These are phyloP conservation scores for Diploptera punctata DNA, from an alignment of 2,888 invertebrate genomes.

Conservation along the genomic window DNA sequence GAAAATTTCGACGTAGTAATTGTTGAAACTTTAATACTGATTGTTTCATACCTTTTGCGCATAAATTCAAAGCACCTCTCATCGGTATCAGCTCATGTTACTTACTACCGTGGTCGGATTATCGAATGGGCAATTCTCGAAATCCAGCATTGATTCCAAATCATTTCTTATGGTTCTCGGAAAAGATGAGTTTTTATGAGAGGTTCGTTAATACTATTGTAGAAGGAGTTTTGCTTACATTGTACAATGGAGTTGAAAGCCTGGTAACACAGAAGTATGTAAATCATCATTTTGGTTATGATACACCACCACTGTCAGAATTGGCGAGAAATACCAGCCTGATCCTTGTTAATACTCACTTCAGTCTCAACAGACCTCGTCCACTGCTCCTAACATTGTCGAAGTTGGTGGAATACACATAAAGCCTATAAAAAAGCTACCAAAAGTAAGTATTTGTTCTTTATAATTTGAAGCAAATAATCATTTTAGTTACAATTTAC, in stretches of 20 bases:
- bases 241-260: conserved; percentile 49
- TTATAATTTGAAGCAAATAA: too few species aligned
- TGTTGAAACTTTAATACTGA: conserved; percentile 75
- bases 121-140: conserved; percentile 63
- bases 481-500: too few species aligned
- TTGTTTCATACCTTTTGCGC: conserved; percentile 70
- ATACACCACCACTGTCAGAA: conserved; percentile 61
- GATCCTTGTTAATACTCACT: conserved; percentile 66
- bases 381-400: conserved; percentile 43
- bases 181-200: conserved; percentile 30
- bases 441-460: conserved; percentile 32
- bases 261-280: conserved; percentile 31
- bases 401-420: conserved; percentile 35
- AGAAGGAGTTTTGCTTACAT: conserved; percentile 43
- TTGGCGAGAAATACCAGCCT: conserved; percentile 63
- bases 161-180: conserved; percentile 51
- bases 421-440: conserved; percentile 25
- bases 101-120: conserved; percentile 66
- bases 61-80: conserved; percentile 63
- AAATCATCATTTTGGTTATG: conserved; percentile 48
- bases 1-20: conserved; percentile 69
- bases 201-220: conserved; percentile 21
- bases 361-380: conserved; percentile 60
- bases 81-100: conserved; percentile 54
- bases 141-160: conserved; percentile 64